These are phyloP conservation scores for Netelia inedita DNA, from an alignment of 2,888 invertebrate species.

Conservation along the genomic window DNA sequence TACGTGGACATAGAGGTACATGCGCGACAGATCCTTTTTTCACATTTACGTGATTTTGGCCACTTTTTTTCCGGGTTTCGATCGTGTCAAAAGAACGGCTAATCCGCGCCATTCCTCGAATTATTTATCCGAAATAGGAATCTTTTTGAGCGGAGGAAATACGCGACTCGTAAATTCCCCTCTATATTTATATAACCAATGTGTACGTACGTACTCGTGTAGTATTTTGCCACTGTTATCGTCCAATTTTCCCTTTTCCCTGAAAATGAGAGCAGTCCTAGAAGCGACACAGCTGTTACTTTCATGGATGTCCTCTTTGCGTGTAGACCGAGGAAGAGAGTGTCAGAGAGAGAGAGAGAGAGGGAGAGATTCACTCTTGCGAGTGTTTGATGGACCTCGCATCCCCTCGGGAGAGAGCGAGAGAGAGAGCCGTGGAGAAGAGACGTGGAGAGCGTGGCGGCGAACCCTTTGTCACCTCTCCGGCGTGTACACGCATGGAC, in stretches of 20 bases:
- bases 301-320: slow-evolving; percentile 23
- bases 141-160: no score
- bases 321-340: no score
- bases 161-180: no score
- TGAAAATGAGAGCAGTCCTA: slow-evolving; percentile 50
- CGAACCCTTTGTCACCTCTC: slow-evolving; percentile 18
- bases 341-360: neutral
- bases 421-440: slow-evolving; percentile 3
- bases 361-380: slow-evolving; percentile 7
- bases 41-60: no score
- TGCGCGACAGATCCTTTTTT: no score
- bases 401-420: neutral
- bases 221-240: neutral
- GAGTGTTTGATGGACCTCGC: slow-evolving; percentile 18
- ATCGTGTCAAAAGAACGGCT: no score
- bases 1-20: no score
- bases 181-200: no score
- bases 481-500: slow-evolving; percentile 18
- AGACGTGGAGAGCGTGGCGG: neutral
- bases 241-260: neutral
- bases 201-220: neutral
- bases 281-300: slow-evolving; percentile 62
- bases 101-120: no score
- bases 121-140: no score
- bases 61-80: no score